Conservation (phyloP, 2,797 vertebrate genomes). For the Myioborus melanocephalus region DNA sequence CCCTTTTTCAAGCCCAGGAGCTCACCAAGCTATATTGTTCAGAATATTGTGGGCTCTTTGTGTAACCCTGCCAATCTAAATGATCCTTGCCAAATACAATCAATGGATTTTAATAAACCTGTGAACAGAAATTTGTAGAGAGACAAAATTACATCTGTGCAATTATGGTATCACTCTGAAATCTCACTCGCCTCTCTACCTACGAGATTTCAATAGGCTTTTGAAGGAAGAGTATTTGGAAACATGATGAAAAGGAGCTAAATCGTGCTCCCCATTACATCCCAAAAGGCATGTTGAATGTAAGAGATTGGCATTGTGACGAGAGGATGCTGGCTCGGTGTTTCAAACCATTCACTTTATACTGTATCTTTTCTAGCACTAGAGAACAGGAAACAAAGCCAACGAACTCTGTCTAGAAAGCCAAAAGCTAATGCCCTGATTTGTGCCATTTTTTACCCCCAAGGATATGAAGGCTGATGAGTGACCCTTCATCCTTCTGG, state of each 20-base stretch:
- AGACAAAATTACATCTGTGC: constrained; percentile 7
- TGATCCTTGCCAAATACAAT: not conserved
- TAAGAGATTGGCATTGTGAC: not conserved
- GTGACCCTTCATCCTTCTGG: not conserved
- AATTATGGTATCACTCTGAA: not conserved
- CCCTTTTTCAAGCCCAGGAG: constrained; percentile 2
- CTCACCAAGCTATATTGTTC: not conserved
- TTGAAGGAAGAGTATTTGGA: not conserved
- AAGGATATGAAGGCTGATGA: not conserved
- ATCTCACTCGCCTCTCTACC: constrained; percentile 12
- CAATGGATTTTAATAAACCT: constrained; percentile 28
- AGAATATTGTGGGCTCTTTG: not conserved
- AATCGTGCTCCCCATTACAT: not conserved
- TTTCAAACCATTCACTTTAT: not conserved
- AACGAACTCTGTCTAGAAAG: not conserved
- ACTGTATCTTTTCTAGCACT: not conserved
- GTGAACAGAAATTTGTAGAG: not conserved
- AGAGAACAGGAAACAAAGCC: not conserved
- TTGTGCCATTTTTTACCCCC: not conserved
- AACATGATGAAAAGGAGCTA: not conserved
- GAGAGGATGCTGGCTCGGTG: not conserved
- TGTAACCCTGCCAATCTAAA: not conserved
- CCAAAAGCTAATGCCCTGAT: not conserved
- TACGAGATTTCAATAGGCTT: not conserved
- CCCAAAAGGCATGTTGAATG: not conserved